Conservation (phyloP, 2,888 invertebrate species). For the Capitulum mitella region DNA sequence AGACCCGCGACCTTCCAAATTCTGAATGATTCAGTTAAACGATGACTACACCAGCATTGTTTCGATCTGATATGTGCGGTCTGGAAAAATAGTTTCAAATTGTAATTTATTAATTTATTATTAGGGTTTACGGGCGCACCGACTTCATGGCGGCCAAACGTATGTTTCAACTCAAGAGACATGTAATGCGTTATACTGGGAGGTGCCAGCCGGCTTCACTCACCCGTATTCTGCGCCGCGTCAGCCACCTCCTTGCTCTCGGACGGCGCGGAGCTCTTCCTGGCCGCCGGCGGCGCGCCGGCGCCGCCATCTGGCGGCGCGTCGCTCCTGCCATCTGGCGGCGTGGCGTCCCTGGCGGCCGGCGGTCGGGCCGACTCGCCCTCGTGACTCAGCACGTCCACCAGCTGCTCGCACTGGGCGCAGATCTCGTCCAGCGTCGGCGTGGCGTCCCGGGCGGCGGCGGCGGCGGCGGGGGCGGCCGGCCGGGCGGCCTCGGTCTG, state of each 20-base stretch:
- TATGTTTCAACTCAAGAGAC: too few species aligned
- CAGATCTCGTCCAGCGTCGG: constrained; percentile 34
- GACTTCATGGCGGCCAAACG: too few species aligned
- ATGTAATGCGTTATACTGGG: too few species aligned
- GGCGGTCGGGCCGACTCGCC: neutral
- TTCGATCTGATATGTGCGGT: too few species aligned
- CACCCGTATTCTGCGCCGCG: neutral
- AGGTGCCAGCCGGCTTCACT: too few species aligned
- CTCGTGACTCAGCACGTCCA: constrained; percentile 29
- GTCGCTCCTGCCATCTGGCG: neutral
- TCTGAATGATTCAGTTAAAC: too few species aligned
- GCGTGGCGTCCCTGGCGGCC: neutral
- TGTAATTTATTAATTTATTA: too few species aligned
- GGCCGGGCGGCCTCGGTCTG: neutral
- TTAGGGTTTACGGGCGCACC: too few species aligned
- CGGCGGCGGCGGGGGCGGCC: neutral
- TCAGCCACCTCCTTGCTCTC: constrained; percentile 39
- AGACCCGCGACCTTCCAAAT: too few species aligned
- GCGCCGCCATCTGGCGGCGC: neutral
- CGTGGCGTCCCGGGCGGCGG: neutral
- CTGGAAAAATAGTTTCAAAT: too few species aligned
- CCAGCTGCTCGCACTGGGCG: constrained; percentile 36
- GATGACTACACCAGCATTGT: too few species aligned
- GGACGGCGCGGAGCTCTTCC: neutral
- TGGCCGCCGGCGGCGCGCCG: neutral